Conservation (phyloP, 1,140 invertebrate genomes). For the Lepidurus arcticus region DNA sequence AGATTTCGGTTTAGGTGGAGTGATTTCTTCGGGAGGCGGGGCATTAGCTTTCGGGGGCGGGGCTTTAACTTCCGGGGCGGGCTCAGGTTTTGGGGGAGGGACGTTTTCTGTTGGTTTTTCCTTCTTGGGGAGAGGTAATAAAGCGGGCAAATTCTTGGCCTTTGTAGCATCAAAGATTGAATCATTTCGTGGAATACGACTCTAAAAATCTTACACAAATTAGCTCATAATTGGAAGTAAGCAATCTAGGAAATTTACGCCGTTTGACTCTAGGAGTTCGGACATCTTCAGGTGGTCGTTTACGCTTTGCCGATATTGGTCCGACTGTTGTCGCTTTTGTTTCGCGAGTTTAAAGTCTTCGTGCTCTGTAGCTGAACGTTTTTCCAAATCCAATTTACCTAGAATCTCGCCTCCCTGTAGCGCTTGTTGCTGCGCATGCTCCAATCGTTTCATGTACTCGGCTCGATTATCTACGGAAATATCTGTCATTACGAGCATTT, state of each 20-base stretch:
- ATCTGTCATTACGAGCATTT: neutral
- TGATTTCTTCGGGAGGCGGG: neutral
- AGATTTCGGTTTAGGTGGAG: neutral
- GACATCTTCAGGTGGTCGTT: neutral
- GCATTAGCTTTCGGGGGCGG: neutral
- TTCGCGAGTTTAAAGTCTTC: neutral
- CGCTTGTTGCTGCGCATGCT: neutral
- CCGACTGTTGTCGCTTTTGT: neutral
- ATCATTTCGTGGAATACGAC: neutral
- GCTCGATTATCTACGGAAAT: neutral
- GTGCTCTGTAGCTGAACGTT: neutral
- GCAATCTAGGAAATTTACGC: neutral
- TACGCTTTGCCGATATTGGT: neutral
- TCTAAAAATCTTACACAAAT: neutral
- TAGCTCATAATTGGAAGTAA: neutral
- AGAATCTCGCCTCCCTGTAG: neutral
- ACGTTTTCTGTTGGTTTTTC: neutral
- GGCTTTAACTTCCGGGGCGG: neutral
- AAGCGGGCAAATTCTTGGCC: neutral
- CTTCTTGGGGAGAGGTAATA: neutral
- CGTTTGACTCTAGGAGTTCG: neutral
- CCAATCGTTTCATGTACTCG: neutral
- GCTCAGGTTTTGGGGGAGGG: neutral
- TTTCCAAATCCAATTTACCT: neutral
- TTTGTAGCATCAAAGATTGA: neutral